Evolutionary conservation across 2,113 vertebrate genomes (phyloP).

Genomic region (Gadus macrocephalus): DNA sequence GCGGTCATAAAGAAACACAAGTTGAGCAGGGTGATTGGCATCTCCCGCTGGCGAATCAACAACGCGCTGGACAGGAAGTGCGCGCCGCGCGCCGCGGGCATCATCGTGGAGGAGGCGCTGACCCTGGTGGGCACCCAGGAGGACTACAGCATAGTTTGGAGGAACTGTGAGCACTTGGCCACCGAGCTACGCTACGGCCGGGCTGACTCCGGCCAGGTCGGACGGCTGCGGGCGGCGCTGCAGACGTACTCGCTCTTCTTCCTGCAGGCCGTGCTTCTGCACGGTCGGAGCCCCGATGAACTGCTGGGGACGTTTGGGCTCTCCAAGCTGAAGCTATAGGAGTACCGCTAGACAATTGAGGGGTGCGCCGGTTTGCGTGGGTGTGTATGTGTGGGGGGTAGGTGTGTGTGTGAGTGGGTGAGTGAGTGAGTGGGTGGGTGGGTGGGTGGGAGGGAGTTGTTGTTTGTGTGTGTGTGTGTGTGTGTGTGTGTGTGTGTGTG

Average conservation of each 20-base stretch:
- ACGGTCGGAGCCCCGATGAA: too few relatives aligned
- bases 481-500: not conserved
- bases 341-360: too few relatives aligned
- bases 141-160: conserved; percentile 4
- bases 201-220: conserved; percentile 54
- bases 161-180: conserved; percentile 60
- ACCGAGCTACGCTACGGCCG: conserved; percentile 48
- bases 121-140: conserved; percentile 14
- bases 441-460: not conserved
- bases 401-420: not conserved
- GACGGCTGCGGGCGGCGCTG: too few relatives aligned
- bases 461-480: not conserved
- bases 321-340: too few relatives aligned
- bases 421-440: not conserved
- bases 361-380: not conserved
- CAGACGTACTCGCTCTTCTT: too few relatives aligned
- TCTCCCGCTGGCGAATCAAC: conserved; percentile 31
- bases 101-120: conserved; percentile 31
- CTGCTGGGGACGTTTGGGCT: too few relatives aligned
- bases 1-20: conserved; percentile 54
- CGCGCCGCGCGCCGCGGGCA: conserved; percentile 1
- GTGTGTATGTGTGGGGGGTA: not conserved
- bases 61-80: conserved; percentile 43
- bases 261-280: too few relatives aligned
- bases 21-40: conserved; percentile 32